Percentiles rank a stretch among this genome's conserved stretches.
Conservation (phyloP, 2,797 vertebrate genomes). For the Phoeniculus purpureus region DNA sequence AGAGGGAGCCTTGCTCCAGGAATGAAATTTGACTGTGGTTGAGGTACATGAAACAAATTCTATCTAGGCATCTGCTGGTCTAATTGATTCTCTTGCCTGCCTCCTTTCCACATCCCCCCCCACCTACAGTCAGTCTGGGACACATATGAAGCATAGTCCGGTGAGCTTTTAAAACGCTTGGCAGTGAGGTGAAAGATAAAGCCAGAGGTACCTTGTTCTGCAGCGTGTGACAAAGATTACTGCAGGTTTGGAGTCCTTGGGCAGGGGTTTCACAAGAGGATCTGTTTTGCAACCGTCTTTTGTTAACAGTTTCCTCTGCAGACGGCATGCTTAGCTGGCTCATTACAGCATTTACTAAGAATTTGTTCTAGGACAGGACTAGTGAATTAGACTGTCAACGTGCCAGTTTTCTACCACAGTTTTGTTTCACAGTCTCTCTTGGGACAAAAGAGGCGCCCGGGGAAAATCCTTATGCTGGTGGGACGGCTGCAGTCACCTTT, state of each 20-base stretch:
- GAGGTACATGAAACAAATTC: not conserved
- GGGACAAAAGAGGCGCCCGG: not conserved
- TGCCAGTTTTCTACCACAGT: not conserved
- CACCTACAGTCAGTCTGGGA: not conserved
- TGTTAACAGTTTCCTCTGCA: not conserved
- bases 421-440: not conserved
- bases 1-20: not conserved
- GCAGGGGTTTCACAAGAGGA: conserved; percentile 1
- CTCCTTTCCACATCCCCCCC: not conserved
- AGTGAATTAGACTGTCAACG: conserved; percentile 3
- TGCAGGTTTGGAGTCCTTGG: conserved; percentile 1
- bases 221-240: not conserved
- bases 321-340: conserved; percentile 24
- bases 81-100: not conserved
- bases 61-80: not conserved
- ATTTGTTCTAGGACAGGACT: conserved; percentile 34
- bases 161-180: not conserved
- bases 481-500: not conserved
- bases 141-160: not conserved
- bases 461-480: not conserved
- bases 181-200: not conserved
- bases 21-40: not conserved
- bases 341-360: conserved; percentile 39
- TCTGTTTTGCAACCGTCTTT: conserved; percentile 14
- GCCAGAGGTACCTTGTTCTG: not conserved